A percentile compares a stretch with the other conserved stretches of the same genome.
Conservation (phyloP, 2,113 vertebrate genomes). For the Butorides virescens region DNA sequence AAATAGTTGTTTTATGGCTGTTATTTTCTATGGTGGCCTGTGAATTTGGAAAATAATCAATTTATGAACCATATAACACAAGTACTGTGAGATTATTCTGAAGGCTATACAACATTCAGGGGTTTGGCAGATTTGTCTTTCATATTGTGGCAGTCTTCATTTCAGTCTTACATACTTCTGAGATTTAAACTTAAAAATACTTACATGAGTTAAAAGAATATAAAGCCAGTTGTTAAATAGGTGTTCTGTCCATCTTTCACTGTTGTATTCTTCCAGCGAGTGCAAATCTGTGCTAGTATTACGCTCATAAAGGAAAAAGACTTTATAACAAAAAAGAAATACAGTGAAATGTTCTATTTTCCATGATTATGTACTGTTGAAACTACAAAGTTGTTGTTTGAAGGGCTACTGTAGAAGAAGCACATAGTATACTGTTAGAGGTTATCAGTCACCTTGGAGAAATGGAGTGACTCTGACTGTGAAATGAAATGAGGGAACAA, state of each 20-base stretch:
- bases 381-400: background rate
- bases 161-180: background rate
- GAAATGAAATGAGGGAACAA: background rate
- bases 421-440: background rate
- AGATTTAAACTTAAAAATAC: background rate
- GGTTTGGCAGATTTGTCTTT: background rate
- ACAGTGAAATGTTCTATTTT: background rate
- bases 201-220: background rate
- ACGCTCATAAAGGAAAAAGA: background rate
- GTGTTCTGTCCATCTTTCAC: too few species aligned
- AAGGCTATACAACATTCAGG: background rate
- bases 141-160: background rate
- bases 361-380: background rate
- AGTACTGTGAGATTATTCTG: background rate
- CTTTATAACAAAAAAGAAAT: background rate
- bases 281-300: background rate
- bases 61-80: background rate
- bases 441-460: background rate
- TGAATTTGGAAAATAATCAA: background rate
- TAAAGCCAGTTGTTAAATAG: background rate
- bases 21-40: background rate
- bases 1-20: background rate
- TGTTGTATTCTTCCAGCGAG: background rate
- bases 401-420: rapidly evolving
- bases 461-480: background rate